Base-by-base conservation (phyloP, 2,797 vertebrate species). In the Lophius americanus region DNA sequence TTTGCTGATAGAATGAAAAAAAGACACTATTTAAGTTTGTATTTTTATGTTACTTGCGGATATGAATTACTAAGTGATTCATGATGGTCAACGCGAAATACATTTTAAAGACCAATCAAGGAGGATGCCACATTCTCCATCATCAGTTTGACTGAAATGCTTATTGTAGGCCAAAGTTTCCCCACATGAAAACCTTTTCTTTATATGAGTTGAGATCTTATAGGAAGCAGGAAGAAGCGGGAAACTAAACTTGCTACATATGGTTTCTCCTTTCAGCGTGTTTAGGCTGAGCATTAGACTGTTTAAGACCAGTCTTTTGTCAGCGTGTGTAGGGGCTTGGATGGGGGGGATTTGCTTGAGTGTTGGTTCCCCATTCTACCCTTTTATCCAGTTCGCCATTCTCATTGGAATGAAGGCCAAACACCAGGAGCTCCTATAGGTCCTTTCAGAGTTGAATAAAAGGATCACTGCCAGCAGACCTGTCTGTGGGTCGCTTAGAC, bases 401-500 rank as follows among this genome's bases (percentile, higher is more conserved):
- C 93, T 92, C 92, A 94, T 93, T 94, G 90, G 94, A 94, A 92
- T 91, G 85, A 92, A 90, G 87, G 74, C 86, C 85, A 92, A 92
- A 93, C 90, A 95, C 96, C 95, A 94, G 77, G 43, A 75, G 73
- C 58, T 12, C 88, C 91, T 88, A 91, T 88, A 88, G 86, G 78
- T 83, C 90, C 85, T 92, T 95, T 94, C 92, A 77, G 67, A 57
- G 70, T 60, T 48, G 61, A 89, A 94, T 93, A 93, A 96, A 95
- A 86, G 93, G 89, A 70, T 75, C 81, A 78, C 78, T 91, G 73
- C 89, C 87, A 87, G 73, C 80, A 83, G 92, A 90, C 92, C 93
- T 94, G 94, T 92, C 91, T 84, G 90, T 86, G 91, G 91, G 87
- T 84, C 89, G 92, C 91, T 86, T 72, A 60, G 92, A 95, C 92